phyloP scores from a whole-genome alignment of 2,113 vertebrate species.

The Gambusia affinis region DNA sequence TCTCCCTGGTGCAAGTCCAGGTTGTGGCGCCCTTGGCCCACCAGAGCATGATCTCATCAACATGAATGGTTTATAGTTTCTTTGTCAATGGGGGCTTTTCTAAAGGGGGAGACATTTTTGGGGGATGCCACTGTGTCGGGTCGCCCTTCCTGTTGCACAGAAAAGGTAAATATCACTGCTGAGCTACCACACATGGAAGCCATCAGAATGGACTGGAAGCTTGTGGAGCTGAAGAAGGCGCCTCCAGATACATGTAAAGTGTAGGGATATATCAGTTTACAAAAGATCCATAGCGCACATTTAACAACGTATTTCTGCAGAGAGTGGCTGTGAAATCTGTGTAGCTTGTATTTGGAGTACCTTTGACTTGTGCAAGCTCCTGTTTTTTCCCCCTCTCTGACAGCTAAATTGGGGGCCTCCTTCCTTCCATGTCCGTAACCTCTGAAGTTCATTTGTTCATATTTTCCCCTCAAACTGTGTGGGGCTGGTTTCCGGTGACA shows the following conservation, averaged over 20 bases:
- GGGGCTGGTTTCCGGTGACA: constrained; percentile 52
- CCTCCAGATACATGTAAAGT: constrained; percentile 44
- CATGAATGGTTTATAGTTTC: constrained; percentile 59
- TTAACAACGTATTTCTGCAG: constrained; percentile 37
- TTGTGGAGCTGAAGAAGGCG: constrained; percentile 52
- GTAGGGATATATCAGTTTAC: constrained; percentile 18
- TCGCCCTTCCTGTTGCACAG: constrained; percentile 52
- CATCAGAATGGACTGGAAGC: constrained; percentile 60
- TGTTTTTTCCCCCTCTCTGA: constrained; percentile 61
- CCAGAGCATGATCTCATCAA: constrained; percentile 59
- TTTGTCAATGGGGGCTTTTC: constrained; percentile 57
- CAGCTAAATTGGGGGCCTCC: constrained; percentile 45
- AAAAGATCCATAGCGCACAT: constrained; percentile 15
- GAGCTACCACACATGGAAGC: constrained; percentile 69
- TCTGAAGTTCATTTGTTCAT: constrained; percentile 73
- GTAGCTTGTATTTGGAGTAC: constrained; percentile 44
- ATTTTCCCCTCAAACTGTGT: constrained; percentile 75
- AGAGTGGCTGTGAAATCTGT: constrained; percentile 38
- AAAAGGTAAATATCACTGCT: constrained; percentile 58
- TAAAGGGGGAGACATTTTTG: constrained; percentile 48
- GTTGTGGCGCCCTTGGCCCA: constrained; percentile 11
- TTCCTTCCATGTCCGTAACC: constrained; percentile 46
- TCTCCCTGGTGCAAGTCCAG: constrained; percentile 9
- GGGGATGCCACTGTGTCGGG: constrained; percentile 61
- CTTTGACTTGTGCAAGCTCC: constrained; percentile 58